A percentile compares a stretch with the other conserved stretches of the same genome.
Evolutionary conservation across 2,888 invertebrate species (phyloP).

Genomic region (Eudasyphora cyanicolor): DNA sequence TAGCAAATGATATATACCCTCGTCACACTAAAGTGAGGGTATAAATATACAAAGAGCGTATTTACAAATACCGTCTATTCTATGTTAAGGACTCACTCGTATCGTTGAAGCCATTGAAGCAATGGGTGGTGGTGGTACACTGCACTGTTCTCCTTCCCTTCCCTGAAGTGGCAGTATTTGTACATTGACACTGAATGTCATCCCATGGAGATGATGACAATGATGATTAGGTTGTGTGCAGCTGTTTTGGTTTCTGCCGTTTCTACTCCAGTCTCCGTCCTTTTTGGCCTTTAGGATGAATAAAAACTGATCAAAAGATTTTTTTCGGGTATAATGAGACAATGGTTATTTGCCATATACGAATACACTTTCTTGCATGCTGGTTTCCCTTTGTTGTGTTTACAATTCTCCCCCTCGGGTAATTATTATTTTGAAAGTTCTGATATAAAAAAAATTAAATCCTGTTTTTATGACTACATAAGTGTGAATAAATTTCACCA

Average conservation of each 20-base stretch:
- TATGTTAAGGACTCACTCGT: too few relatives aligned
- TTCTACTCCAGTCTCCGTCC: neutral
- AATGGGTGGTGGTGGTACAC: neutral
- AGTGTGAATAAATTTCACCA: too few relatives aligned
- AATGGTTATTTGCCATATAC: neutral
- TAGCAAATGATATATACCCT: too few relatives aligned
- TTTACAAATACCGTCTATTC: too few relatives aligned
- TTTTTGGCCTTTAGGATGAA: neutral
- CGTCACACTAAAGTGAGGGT: too few relatives aligned
- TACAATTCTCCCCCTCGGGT: conserved; percentile 35
- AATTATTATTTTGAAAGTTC: conserved; percentile 50
- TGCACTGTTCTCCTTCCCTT: neutral
- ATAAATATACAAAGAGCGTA: too few relatives aligned
- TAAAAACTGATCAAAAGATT: conserved; percentile 25
- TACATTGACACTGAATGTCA: neutral
- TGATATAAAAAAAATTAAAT: too few relatives aligned
- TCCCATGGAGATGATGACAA: neutral
- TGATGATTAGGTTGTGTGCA: conserved; percentile 25
- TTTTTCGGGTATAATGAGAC: conserved; percentile 22
- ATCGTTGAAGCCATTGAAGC: neutral
- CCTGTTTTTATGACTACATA: too few relatives aligned
- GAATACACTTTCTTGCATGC: neutral
- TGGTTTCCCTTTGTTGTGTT: conserved; percentile 27
- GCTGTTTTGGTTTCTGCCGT: conserved; percentile 35
- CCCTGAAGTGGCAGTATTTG: too few relatives aligned